phyloP scores from a whole-genome alignment of 1,140 invertebrate species.

The Cryptotermes secundus region DNA sequence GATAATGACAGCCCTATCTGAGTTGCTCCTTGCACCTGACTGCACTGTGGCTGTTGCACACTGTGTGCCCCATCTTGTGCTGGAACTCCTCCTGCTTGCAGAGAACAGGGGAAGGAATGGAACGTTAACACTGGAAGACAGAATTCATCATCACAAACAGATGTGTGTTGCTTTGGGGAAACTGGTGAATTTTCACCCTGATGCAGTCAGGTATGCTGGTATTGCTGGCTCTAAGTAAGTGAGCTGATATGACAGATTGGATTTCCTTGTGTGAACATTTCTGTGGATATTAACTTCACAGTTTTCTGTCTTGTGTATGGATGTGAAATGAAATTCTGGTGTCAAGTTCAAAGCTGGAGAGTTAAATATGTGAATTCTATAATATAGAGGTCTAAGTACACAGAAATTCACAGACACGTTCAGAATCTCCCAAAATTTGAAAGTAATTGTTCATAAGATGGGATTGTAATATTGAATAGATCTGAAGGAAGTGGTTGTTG shows the following conservation, averaged over 20 bases:
- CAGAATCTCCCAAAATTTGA: no score
- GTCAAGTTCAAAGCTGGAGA: no score
- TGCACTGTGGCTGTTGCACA: slow-evolving; percentile 45
- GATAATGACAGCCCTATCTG: background rate
- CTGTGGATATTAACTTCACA: slow-evolving; percentile 16
- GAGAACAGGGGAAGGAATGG: slow-evolving; percentile 39
- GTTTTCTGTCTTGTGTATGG: slow-evolving; percentile 29
- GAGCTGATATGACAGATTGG: slow-evolving; percentile 45
- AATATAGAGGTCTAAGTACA: no score
- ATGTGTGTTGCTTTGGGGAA: slow-evolving; percentile 52
- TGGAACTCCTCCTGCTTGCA: slow-evolving; percentile 44
- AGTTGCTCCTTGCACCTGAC: slow-evolving; percentile 45
- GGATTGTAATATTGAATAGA: no score
- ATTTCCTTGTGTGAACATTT: slow-evolving; percentile 54
- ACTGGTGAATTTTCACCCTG: slow-evolving; percentile 47
- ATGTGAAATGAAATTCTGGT: slow-evolving; percentile 33
- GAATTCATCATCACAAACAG: slow-evolving; percentile 26
- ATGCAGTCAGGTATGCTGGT: slow-evolving; percentile 42
- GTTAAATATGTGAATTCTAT: no score
- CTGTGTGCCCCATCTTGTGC: slow-evolving; percentile 49
- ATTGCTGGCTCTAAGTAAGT: background rate
- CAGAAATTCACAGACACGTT: no score
- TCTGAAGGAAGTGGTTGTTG: no score
- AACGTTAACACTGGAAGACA: slow-evolving; percentile 25
- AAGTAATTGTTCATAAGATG: no score